Percentiles rank a stretch among this genome's conserved stretches.
phyloP scores from a whole-genome alignment of 2,113 vertebrate genomes.

The Emydocephalus ijimae region DNA sequence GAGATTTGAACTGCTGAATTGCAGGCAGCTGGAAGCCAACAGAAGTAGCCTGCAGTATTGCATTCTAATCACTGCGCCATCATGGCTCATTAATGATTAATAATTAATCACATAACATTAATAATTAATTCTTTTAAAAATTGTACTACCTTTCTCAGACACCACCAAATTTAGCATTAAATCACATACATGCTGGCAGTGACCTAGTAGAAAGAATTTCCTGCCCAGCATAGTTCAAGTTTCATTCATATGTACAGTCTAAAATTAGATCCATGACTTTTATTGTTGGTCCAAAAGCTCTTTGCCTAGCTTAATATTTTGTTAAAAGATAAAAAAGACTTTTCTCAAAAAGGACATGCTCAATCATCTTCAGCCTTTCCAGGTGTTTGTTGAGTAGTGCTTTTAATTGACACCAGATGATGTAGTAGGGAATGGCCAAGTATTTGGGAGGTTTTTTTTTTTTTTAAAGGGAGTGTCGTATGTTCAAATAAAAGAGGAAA shows the following conservation, averaged over 20 bases:
- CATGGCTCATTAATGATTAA: too few species aligned
- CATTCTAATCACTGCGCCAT: too few species aligned
- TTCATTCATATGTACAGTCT: constrained; percentile 79
- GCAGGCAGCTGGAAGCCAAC: too few species aligned
- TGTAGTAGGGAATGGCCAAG: constrained; percentile 55
- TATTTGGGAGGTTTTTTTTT: constrained; percentile 46
- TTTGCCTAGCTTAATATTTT: constrained; percentile 68
- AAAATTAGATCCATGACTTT: constrained; percentile 76
- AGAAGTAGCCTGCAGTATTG: too few species aligned
- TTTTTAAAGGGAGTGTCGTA: constrained; percentile 26
- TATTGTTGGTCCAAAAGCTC: constrained; percentile 67
- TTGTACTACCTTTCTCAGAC: constrained; percentile 73
- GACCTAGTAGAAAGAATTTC: constrained; percentile 70
- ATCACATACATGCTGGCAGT: constrained; percentile 68
- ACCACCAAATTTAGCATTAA: constrained; percentile 67
- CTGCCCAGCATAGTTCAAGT: constrained; percentile 69
- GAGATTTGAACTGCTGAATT: too few species aligned
- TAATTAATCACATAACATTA: too few species aligned
- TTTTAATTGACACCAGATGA: constrained; percentile 41
- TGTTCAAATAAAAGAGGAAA: constrained; percentile 19
- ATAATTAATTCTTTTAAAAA: constrained; percentile 42
- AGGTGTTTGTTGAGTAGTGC: background rate
- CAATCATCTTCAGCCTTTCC: constrained; percentile 50
- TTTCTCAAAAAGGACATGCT: constrained; percentile 37
- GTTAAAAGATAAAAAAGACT: constrained; percentile 62